Base-by-base conservation (phyloP, 2,888 invertebrate genomes). In the Pachliopta kotzebuea region DNA sequence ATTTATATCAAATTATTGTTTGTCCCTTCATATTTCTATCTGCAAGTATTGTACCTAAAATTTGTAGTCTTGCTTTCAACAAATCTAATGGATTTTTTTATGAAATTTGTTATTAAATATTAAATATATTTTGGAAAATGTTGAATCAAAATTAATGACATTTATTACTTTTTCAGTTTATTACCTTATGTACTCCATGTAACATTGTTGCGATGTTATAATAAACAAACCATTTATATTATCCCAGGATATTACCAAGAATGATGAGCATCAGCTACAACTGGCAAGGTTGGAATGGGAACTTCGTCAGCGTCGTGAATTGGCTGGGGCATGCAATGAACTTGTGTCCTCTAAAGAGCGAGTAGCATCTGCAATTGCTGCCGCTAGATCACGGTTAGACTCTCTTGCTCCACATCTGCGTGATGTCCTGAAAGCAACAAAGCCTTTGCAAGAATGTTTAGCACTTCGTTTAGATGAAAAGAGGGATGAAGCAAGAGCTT, bases 251-350 rank as follows among this genome's bases (percentile, higher is more conserved):
- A 75, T 93, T 31, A 96, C 96, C 1, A 92, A 93, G 74, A 87
- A 85, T 56, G 94, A 96, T 85, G 93, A 93, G 52, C 98, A 99
- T 86, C 95, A 96, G 74, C 90, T 96, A 67, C 95, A 96, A 76
- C 84, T 98, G 68, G 96, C 97, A 26, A 94, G 98, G 68, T 88
- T 99, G 42, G 97, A 98, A 79, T 98, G 97, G 96, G 99, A 99
- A 83, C 86, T 98, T 60, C 94, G 95, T 21, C 97, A 98, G 80
- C 93, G 99, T 1, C 96, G 98, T 78, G 95, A 96, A 74, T 88
- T 98, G 55, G 94, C 97, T 0, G 93, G 94, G 49, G 93, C 96
- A 31, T 96, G 96, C 75, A 95, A 94, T 76, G 94, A 95, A 68
- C 87, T 97, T 9, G 94, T 96, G 52, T 93, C 94, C 26, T 94